Conservation (phyloP, 2,888 invertebrate species). For the Dugesia japonica region DNA sequence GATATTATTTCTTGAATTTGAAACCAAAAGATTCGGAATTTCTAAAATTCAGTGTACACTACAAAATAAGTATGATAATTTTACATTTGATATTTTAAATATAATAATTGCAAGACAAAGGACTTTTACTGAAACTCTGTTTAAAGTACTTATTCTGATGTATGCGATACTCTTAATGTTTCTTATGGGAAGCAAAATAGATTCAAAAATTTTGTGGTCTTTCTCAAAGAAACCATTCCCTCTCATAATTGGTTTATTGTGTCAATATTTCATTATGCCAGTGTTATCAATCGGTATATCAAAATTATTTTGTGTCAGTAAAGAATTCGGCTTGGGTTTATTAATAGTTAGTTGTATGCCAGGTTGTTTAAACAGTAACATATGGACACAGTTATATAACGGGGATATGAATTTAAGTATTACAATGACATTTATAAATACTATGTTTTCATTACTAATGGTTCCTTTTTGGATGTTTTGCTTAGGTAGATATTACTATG, state of each 20-base stretch:
- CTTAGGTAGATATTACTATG: constrained; percentile 41
- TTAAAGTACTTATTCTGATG: background rate
- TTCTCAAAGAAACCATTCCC: background rate
- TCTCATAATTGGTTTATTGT: background rate
- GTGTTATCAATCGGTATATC: background rate
- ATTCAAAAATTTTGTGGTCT: background rate
- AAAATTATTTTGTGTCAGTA: background rate
- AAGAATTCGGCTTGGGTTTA: constrained; percentile 36
- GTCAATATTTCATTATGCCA: background rate
- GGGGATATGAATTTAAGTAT: constrained; percentile 36
- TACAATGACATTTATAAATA: constrained; percentile 37
- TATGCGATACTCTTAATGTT: background rate
- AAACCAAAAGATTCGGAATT: background rate
- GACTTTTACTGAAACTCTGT: background rate
- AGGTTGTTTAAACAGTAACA: constrained; percentile 36
- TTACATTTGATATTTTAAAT: background rate
- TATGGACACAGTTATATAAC: constrained; percentile 34
- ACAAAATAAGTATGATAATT: background rate
- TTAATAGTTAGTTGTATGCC: constrained; percentile 35
- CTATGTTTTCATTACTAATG: constrained; percentile 38
- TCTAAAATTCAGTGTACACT: background rate
- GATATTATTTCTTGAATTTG: background rate
- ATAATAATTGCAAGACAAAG: background rate
- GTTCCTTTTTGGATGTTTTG: constrained; percentile 49
- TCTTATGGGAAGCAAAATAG: background rate